Base-by-base conservation (phyloP, 2,113 vertebrate species). In the Plestiodon gilberti region DNA sequence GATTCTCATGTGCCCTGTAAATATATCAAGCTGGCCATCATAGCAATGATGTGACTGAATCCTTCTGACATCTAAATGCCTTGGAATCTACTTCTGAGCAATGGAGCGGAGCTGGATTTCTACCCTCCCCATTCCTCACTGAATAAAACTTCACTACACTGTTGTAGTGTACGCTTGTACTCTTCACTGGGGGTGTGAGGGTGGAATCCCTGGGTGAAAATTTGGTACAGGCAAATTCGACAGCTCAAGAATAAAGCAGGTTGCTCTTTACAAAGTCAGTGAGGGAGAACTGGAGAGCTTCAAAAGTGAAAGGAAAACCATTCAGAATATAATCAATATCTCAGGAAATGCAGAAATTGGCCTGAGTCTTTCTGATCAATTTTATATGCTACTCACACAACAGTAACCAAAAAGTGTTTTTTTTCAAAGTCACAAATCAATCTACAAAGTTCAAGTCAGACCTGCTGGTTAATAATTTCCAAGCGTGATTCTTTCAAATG, bases 381-480 rank as follows among this genome's bases (percentile, higher is more conserved):
- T 81, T 64, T 69, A 75, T 1, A 20, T 40, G 64, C 30, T 6
- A 52, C 35, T 15, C 25, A n/a, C 25, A 30, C 38, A 64, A 35
- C 1, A 33, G 13, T 18, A 18, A 52, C 28, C 6, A 77, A 69
- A 40, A 65, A 38, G 48, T 38, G 59, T 61, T 3, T n/a, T 79
- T 43, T 30, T 71, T 18, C n/a, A 55, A 5, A 15, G 75, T 65
- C 22, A 81, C 38, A 86, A 59, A 74, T 73, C 11, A 61, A 80
- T 40, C 38, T n/a, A 18, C 17, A 79, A 28, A 4, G 65, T 11
- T 64, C 87, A 87, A 86, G 79, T 88, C 88, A 59, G 78, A 99
- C 98, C 97, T 99, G 99, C 86, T 99, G 98, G 92, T 97, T 99
- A 93, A 99, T 97, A 82, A 99, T 96, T 94, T 99, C 99, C 86